Percentiles rank a stretch among this genome's conserved stretches.
These are phyloP conservation scores for Meiosimyza platycephala DNA, from an alignment of 2,888 invertebrate genomes.

Conservation along the genomic window DNA sequence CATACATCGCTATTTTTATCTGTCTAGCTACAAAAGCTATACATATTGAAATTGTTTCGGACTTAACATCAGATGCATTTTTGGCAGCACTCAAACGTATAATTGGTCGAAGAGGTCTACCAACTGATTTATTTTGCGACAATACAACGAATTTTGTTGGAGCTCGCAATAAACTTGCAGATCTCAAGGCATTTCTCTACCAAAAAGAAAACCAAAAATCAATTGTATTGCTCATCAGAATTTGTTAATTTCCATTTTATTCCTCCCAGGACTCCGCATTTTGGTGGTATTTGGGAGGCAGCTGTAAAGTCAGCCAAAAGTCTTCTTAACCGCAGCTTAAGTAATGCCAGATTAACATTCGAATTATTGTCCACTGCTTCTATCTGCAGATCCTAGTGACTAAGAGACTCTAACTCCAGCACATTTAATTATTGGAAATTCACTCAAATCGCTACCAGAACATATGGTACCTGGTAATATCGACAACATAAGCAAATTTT, in stretches of 20 bases:
- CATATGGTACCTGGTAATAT: not conserved
- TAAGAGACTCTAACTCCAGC: conserved; percentile 20
- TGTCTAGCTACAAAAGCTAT: not conserved
- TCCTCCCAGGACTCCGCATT: not conserved
- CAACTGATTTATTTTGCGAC: not conserved
- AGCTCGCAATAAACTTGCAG: not conserved
- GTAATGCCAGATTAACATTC: too few species aligned
- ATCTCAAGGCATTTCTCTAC: too few species aligned
- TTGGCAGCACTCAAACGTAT: not conserved
- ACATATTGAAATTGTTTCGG: not conserved
- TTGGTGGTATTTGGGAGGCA: conserved; percentile 11
- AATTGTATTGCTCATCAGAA: too few species aligned
- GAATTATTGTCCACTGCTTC: too few species aligned
- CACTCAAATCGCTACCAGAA: too few species aligned
- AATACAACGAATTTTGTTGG: conserved; percentile 8
- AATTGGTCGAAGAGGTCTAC: conserved; percentile 13
- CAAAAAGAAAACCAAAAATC: too few species aligned
- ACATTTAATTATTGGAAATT: not conserved
- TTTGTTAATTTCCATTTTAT: not conserved
- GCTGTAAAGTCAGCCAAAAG: not conserved
- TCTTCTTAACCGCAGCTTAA: too few species aligned
- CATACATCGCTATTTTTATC: not conserved
- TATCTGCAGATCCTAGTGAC: conserved; percentile 31
- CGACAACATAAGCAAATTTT: too few species aligned
- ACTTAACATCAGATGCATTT: conserved; percentile 7